Evolutionary conservation across 2,113 vertebrate genomes (phyloP), one percentile per base, ranked within the genome.

Genomic region (Lagopus leucura): DNA sequence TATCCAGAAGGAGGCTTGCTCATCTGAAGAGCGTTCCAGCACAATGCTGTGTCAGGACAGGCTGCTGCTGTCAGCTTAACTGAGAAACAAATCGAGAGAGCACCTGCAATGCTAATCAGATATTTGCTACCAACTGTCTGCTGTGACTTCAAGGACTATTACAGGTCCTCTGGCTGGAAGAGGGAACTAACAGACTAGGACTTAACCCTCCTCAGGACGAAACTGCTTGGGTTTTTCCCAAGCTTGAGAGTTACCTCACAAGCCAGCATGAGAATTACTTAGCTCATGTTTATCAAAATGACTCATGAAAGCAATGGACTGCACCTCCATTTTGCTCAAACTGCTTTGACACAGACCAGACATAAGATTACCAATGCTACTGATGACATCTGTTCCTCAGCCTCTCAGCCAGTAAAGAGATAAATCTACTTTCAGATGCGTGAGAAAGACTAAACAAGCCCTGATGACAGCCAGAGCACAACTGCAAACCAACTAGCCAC

Each of bases 221-320:
- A 85, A 77, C 24, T 43, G 19, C n/a, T 71, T 13, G 7, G 5
- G 1, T 11, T 93, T 71, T 52, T 16, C 50, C 32, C 20, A 71
- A 32, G 34, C 21, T 61, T 32, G 18, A 60, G 45, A 63, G 38
- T 18, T 34, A 77, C 24, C 32, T 73, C n/a, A 61, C 38, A 78
- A 88, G 8, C 12, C 71, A 87, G 32, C 7, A 25, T 13, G 30
- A 73, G n/a, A 79, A 47, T 50, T 64, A 86, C 77, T 74, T 80
- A 88, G 28, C 74, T 73, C 13, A 2, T 17, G 47, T 86, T 93
- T 85, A 71, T 71, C 75, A 64, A 88, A 73, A 28, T 12, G 64
- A 86, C 52, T 85, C 75, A 77, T 3, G 22, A 86, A 74, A n/a
- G 32, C 69, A 70, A 24, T 21, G 22, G 40, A 48, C 61, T 84